Evolutionary conservation across 2,113 vertebrate genomes (phyloP), one percentile per base, ranked within the genome.

Genomic region (Phaethornis superciliosus): DNA sequence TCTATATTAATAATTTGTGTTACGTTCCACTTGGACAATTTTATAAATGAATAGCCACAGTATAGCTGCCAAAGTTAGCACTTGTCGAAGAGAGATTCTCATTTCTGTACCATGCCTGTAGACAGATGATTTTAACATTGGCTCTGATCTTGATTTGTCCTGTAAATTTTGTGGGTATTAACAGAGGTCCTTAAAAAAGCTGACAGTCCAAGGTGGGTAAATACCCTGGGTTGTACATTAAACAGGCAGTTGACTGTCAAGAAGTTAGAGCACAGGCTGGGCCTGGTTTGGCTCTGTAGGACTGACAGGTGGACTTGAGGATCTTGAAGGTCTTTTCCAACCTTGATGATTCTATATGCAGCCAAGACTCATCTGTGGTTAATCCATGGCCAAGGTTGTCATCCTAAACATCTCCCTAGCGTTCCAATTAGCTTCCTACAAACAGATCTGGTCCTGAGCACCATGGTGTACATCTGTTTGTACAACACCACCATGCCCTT

Each of bases 11-110:
- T 92, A 58, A 94, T 69, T 75, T 93, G 84, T 92, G 59, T 93
- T 76, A 94, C 72, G 71, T 92, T 96, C 70, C 70, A 85, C 93
- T 87, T 89, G 87, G 78, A 88, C 51, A 87, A 80, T 65, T 95
- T 89, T 23, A 59, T 62, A 94, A 91, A 94, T 69, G 59, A 95
- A 93, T 76, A 92, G 75, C 58, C 55, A 58, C 37, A 70, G 72
- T 77, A 70, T 5, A 87, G 51, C 62, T 79, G 46, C 26, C 7
- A 4, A 86, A 86, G 58, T 54, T 51, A 87, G 23, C 17, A 49
- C 32, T 65, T 55, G 49, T 65, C 58, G 63, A 76, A 71, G 0
- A 64, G 10, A 12, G 26, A 18, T 56, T 51, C 37, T 74, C 16
- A 47, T 69, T 93, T 87, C 72, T 71, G 37, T 6, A 58, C 14